phyloP scores from a whole-genome alignment of 2,888 invertebrate genomes.

The Monochamus alternatus region DNA sequence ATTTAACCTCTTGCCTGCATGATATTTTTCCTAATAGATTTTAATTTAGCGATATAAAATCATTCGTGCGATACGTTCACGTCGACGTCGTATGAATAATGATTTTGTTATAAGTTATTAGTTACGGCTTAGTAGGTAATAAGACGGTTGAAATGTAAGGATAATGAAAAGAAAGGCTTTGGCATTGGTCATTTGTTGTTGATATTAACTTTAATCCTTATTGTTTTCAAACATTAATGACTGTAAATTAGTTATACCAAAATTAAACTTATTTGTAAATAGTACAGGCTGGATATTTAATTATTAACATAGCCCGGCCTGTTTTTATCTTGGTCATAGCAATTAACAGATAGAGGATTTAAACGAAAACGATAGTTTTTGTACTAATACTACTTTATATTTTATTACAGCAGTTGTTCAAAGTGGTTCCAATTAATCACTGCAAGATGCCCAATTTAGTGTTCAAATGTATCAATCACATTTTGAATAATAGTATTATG shows the following conservation, averaged over 20 bases:
- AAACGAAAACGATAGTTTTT: not conserved
- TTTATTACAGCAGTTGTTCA: no score
- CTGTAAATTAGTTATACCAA: no score
- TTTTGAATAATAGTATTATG: no score
- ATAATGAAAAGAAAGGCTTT: not conserved
- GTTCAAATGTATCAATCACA: no score
- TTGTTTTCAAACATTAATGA: no score
- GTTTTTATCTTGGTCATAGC: not conserved
- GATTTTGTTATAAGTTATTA: constrained; percentile 23
- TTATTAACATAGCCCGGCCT: no score
- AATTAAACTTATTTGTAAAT: no score
- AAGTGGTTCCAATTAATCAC: no score
- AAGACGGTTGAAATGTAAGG: not conserved
- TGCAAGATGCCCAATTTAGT: no score
- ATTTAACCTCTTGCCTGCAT: constrained; percentile 17
- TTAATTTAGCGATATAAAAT: constrained; percentile 63
- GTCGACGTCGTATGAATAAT: constrained; percentile 13
- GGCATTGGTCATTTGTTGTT: not conserved
- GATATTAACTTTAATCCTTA: no score
- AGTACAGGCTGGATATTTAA: no score
- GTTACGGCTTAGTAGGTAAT: constrained; percentile 16
- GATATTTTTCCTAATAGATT: constrained; percentile 61
- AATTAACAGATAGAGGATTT: not conserved
- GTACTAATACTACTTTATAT: not conserved
- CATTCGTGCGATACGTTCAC: constrained; percentile 56